Evolutionary conservation across 2,797 vertebrate genomes (phyloP), one percentile per base, ranked within the genome.

Genomic region (Manis crassicaudata): DNA sequence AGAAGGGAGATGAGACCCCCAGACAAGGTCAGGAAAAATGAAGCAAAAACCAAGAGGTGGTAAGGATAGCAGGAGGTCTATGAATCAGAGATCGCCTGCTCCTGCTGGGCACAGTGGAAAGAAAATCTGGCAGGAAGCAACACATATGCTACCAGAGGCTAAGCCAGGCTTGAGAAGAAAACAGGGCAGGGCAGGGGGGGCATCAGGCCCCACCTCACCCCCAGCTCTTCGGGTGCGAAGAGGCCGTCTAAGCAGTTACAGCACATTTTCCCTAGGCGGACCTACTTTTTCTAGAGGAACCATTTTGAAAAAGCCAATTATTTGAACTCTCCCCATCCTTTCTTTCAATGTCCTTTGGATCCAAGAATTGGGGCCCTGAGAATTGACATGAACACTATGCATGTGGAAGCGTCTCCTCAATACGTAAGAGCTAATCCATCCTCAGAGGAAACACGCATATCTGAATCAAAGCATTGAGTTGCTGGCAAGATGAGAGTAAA

Each of bases 231-330:
- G 0, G 27, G 79, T 27, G 43, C 62, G 18, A 8, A 58, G 25
- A 58, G 84, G 35, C 20, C 27, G 23, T 35, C 29, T 9, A 11
- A n/a, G 67, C 76, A 29, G 32, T 20, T 20, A 56, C 6, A 80
- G n/a, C 43, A 60, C 35, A 58, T 40, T 92, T 54, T 73, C 79
- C 46, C 68, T 7, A 82, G 40, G 70, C 11, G 81, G 35, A 80
- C 20, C 56, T 87, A 62, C 23, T 65, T 96, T 76, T 72, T 63
- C 80, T 83, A 75, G 4, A 90, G 35, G 56, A 85, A 63, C 9
- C 92, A 90, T 76, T 75, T 35, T 17, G 58, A 40, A 93, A 87
- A 86, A 80, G 52, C 23, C 56, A 63, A n/a, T 83, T 80, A 83
- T 67, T 14, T 88, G 32, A 95, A 62, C 18, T 46, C n/a, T 29